Percentiles rank a stretch among this genome's conserved stretches.
phyloP scores from a whole-genome alignment of 2,797 vertebrate species.

The Myripristis jacobus region DNA sequence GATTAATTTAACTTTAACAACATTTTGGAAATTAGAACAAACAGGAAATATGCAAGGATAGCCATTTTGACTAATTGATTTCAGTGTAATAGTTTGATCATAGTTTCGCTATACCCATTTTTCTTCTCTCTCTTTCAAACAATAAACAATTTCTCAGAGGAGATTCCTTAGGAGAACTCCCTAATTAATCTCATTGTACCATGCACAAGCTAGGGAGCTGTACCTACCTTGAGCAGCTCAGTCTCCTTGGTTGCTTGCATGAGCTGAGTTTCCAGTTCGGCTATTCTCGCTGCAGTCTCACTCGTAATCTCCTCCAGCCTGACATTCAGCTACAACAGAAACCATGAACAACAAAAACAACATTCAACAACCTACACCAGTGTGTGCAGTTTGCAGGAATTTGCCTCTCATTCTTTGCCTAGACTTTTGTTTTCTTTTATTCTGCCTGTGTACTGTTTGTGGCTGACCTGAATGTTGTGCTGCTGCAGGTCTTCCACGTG shows the following conservation, averaged over 20 bases:
- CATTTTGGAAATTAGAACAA: too few relatives aligned
- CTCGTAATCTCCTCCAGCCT: conserved; percentile 88
- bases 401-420: not conserved
- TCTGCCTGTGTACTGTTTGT: not conserved
- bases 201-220: not conserved
- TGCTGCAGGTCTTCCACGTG: conserved; percentile 91
- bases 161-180: too few relatives aligned
- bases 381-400: not conserved
- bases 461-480: conserved; percentile 81
- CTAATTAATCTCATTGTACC: conserved; percentile 21
- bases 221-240: conserved; percentile 86
- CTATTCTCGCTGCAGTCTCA: conserved; percentile 87
- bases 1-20: too few relatives aligned
- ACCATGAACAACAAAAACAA: not conserved
- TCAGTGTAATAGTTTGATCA: too few relatives aligned
- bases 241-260: conserved; percentile 91
- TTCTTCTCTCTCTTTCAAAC: too few relatives aligned
- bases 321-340: conserved; percentile 82
- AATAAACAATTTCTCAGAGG: too few relatives aligned
- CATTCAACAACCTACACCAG: not conserved
- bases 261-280: conserved; percentile 93
- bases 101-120: too few relatives aligned
- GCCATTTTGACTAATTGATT: too few relatives aligned
- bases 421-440: not conserved
- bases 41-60: too few relatives aligned